These are phyloP conservation scores for Microplitis mediator DNA, from an alignment of 1,140 invertebrate species.

Conservation along the genomic window DNA sequence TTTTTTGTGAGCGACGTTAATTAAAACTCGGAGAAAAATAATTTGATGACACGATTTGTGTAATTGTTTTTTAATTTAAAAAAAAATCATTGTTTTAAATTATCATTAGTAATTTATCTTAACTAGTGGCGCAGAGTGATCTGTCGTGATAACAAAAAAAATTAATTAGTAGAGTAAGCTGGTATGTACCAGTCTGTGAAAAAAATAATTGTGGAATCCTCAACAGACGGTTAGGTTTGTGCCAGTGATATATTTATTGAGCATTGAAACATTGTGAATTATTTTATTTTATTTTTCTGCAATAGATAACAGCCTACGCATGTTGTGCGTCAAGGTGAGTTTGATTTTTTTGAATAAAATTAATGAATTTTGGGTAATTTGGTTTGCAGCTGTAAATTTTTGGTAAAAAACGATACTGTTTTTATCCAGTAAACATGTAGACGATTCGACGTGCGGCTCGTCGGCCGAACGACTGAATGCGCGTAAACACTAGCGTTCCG, in stretches of 20 bases:
- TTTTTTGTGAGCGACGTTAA: neutral
- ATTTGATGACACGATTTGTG: no score
- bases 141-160: neutral
- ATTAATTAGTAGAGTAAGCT: neutral
- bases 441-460: constrained; percentile 25
- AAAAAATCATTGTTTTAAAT: no score
- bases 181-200: neutral
- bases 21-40: neutral
- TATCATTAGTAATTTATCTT: neutral
- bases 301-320: constrained; percentile 45
- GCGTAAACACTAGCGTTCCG: constrained; percentile 31
- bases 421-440: neutral
- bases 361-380: neutral
- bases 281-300: neutral
- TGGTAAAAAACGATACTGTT: no score
- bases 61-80: no score
- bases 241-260: neutral
- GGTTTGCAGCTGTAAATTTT: neutral
- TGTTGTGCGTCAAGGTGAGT: constrained; percentile 53
- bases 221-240: neutral
- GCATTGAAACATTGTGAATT: neutral
- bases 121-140: neutral
- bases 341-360: neutral
- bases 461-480: constrained; percentile 34
- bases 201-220: neutral